Evolutionary conservation across 2,888 invertebrate genomes (phyloP).

Genomic region (Epirrhoe alternata): DNA sequence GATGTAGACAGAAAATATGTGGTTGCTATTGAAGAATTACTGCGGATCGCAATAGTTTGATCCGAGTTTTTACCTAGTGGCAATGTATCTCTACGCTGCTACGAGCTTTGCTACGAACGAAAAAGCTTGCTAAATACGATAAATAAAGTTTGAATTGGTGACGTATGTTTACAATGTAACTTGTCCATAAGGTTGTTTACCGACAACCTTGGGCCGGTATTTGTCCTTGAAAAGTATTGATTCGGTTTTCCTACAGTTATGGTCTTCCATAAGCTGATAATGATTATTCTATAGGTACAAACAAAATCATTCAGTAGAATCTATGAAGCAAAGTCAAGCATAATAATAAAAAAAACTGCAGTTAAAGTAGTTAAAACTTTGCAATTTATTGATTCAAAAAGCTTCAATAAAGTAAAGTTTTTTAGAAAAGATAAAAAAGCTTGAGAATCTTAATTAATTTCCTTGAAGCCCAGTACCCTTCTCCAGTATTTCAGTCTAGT

Average conservation of each 20-base stretch:
- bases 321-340: not conserved
- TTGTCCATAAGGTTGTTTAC: no score
- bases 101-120: not conserved
- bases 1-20: slow-evolving; percentile 50
- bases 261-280: no score
- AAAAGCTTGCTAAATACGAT: not conserved
- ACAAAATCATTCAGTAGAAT: not conserved
- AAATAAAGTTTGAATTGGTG: not conserved
- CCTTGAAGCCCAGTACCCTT: not conserved
- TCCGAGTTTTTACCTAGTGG: slow-evolving; percentile 4
- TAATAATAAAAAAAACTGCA: slow-evolving; percentile 32
- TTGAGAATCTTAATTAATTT: not conserved
- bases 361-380: slow-evolving; percentile 32
- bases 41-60: slow-evolving; percentile 25
- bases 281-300: not conserved
- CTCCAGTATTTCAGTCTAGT: not conserved
- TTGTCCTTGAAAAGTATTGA: no score
- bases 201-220: no score
- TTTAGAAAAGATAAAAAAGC: not conserved
- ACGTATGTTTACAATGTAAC: no score
- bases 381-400: slow-evolving; percentile 33
- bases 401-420: slow-evolving; percentile 20
- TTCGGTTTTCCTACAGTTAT: no score
- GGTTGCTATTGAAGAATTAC: slow-evolving; percentile 37
- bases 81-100: not conserved